These are phyloP conservation scores for Phymastichus coffea DNA, from an alignment of 1,140 invertebrate genomes.

Conservation along the genomic window DNA sequence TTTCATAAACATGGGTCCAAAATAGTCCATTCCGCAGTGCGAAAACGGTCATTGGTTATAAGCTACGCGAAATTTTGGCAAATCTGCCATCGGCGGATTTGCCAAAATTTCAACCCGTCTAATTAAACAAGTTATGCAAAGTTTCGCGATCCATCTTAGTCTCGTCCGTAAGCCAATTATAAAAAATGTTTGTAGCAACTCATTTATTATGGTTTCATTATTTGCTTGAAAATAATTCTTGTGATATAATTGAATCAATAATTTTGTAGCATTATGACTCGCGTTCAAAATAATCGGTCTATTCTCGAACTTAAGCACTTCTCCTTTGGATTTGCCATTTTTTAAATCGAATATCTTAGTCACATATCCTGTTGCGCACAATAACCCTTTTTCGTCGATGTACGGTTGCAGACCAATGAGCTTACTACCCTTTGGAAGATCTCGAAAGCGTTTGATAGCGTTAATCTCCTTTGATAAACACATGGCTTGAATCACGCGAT, in stretches of 20 bases:
- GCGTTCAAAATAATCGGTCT: slow-evolving; percentile 22
- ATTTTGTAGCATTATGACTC: neutral
- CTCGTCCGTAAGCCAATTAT: slow-evolving; percentile 25
- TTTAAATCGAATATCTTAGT: neutral
- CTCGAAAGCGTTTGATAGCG: neutral
- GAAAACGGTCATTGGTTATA: slow-evolving; percentile 34
- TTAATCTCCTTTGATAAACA: too few species aligned
- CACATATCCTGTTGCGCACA: neutral
- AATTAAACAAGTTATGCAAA: neutral
- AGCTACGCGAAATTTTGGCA: neutral
- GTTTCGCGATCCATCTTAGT: neutral
- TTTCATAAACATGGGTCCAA: slow-evolving; percentile 36
- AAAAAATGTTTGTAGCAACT: slow-evolving; percentile 32
- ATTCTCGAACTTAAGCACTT: too few species aligned
- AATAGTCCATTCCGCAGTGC: slow-evolving; percentile 40
- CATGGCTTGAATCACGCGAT: neutral
- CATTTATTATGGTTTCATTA: slow-evolving; percentile 32
- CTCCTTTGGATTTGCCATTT: neutral
- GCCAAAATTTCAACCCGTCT: neutral
- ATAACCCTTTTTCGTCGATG: neutral
- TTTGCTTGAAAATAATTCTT: slow-evolving; percentile 20
- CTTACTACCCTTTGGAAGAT: neutral
- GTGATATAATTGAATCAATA: slow-evolving; percentile 30
- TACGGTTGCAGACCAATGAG: neutral
- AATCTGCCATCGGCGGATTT: neutral